Percentiles rank a stretch among this genome's conserved stretches.
phyloP scores from a whole-genome alignment of 2,797 vertebrate genomes.

The Cynopterus sphinx region DNA sequence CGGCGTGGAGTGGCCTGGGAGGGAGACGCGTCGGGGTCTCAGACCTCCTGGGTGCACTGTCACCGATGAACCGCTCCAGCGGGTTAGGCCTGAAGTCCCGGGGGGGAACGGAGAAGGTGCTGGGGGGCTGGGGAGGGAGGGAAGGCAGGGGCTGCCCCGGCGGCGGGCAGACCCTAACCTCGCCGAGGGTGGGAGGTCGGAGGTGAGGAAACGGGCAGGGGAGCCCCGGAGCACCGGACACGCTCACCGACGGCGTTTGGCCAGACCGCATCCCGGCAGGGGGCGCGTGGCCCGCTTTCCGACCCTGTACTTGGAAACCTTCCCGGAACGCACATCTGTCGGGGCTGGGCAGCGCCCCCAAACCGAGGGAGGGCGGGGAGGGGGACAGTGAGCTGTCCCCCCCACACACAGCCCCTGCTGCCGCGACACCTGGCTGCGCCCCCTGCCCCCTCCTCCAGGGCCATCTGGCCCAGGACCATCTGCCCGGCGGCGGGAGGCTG shows the following conservation, averaged over 20 bases:
- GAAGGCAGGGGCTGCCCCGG: background rate
- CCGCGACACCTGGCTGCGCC: constrained; percentile 34
- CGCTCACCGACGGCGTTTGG: background rate
- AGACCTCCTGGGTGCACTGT: fast-evolving
- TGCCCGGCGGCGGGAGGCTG: background rate
- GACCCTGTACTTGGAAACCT: constrained; percentile 23
- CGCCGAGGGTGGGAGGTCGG: background rate
- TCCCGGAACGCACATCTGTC: constrained; percentile 73
- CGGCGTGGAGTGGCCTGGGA: fast-evolving
- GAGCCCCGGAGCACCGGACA: background rate
- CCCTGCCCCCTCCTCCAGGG: background rate
- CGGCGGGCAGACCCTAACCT: too few relatives aligned
- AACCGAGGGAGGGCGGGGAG: background rate
- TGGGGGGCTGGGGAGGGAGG: background rate
- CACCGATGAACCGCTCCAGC: background rate
- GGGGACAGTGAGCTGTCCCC: constrained; percentile 21
- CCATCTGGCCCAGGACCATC: constrained; percentile 66
- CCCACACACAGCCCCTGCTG: background rate
- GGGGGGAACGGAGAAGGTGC: background rate
- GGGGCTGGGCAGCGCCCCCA: background rate
- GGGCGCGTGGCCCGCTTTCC: constrained; percentile 49
- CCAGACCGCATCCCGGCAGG: constrained; percentile 2
- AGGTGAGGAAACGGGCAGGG: background rate
- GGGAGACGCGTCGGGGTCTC: background rate
- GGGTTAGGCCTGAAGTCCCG: background rate